Conservation (phyloP, 2,797 vertebrate species). For the Pyrocephalus nanus region DNA sequence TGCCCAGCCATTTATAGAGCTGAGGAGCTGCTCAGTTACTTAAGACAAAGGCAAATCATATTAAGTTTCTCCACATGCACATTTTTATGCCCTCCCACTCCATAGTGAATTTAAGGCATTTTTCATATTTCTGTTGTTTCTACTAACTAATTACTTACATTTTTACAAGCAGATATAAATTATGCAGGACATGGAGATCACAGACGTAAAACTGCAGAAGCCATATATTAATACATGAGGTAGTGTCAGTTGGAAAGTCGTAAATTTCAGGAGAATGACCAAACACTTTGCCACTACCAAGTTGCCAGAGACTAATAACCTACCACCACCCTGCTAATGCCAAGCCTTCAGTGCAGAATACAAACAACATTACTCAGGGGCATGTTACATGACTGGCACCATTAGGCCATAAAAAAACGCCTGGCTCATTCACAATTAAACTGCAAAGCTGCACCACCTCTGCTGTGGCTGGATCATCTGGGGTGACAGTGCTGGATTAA, state of each 20-base stretch:
- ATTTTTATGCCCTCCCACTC: not conserved
- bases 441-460: not conserved
- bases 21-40: not conserved
- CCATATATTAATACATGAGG: not conserved
- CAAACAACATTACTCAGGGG: not conserved
- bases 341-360: not conserved
- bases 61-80: not conserved
- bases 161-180: not conserved
- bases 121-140: not conserved
- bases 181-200: not conserved
- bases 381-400: accelerated
- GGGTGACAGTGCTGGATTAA: not conserved
- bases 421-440: not conserved
- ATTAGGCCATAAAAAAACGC: not conserved
- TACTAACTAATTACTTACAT: not conserved
- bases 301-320: not conserved
- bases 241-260: not conserved
- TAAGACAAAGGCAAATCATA: not conserved
- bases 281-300: not conserved
- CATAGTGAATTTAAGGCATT: not conserved
- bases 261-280: not conserved
- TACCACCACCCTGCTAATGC: not conserved
- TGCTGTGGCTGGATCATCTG: not conserved
- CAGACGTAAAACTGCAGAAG: not conserved
- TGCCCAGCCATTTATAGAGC: not conserved